Conservation (phyloP, 1,140 invertebrate species). For the Bicyclus anynana region DNA sequence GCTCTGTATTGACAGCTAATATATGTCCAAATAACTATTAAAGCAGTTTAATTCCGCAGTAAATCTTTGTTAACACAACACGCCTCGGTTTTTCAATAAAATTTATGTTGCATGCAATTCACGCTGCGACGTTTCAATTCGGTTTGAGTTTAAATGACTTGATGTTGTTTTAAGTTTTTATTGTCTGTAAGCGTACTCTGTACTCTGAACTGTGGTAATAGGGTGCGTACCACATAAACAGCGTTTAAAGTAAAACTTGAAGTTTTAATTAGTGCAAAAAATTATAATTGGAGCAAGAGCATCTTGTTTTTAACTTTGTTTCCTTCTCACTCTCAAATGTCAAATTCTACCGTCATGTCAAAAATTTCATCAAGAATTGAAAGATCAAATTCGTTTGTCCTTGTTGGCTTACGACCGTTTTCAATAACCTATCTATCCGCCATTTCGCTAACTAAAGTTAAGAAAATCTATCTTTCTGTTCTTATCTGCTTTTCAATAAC, state of each 20-base stretch:
- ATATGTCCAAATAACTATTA: slow-evolving; percentile 56
- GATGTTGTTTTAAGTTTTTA: slow-evolving; percentile 20
- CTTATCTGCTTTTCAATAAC: too few species aligned
- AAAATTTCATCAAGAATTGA: too few species aligned
- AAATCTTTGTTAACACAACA: slow-evolving; percentile 64
- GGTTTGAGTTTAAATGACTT: slow-evolving; percentile 31
- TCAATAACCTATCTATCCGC: too few species aligned
- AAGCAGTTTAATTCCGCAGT: slow-evolving; percentile 43
- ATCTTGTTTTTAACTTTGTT: too few species aligned
- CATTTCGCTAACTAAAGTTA: too few species aligned
- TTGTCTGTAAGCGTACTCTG: not conserved
- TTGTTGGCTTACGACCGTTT: too few species aligned
- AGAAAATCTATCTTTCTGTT: too few species aligned
- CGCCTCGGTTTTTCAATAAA: slow-evolving; percentile 45
- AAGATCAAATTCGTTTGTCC: too few species aligned
- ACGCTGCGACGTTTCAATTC: slow-evolving; percentile 40
- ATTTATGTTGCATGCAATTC: slow-evolving; percentile 65
- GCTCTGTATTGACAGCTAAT: slow-evolving; percentile 62
- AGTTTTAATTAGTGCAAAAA: too few species aligned
- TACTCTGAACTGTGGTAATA: slow-evolving; percentile 25
- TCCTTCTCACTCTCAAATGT: too few species aligned
- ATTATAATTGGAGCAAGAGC: too few species aligned
- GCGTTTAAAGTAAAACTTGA: not conserved
- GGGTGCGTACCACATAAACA: slow-evolving; percentile 14
- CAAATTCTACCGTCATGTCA: too few species aligned